Evolutionary conservation across 2,797 vertebrate species (phyloP), one percentile per base, ranked within the genome.

Genomic region (Sebastes iracundus): DNA sequence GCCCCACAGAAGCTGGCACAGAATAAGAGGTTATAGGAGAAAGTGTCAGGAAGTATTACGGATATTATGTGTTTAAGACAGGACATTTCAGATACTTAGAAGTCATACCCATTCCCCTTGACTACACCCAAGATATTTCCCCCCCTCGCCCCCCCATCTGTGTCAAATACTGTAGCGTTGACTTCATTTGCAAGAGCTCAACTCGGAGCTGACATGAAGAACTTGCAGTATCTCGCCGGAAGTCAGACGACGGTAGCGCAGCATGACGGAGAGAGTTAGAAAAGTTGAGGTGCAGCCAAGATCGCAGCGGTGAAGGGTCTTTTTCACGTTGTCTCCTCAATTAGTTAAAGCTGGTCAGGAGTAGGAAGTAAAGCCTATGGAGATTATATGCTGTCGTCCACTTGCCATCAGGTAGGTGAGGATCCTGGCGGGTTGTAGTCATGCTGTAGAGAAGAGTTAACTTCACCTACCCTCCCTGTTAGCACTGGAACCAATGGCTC

Each of bases 331-430:
- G 96, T 96, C 96, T 94, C 84, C 93, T 94, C 94, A 95, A 96
- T 96, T 96, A 96, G 92, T 90, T 88, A 96, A 96, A 96, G 93
- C 96, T 92, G 92, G 90, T 90, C 86, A 90, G 92, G 90, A 92
- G 84, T 61, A 82, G 87, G 88, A 88, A 92, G 91, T 84, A 95
- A 94, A 93, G 86, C 92, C 87, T 68, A 52, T 82, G 82, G 83
- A 96, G 96, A 96, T 96, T 96, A 95, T 92, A 86, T 63, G 90
- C 93, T 94, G 95, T 96, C 95, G 93, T 93, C 94, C 93, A 92
- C 90, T 93, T 90, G 88, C 91, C 88, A 86, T 91, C 94, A 95
- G 94, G 94, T 95, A 93, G 89, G 91, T 92, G 91, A 90, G 86
- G 84, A 72, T 93, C 88, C 81, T 81, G 87, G 80, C 87, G 78